Percentiles rank a stretch among this genome's conserved stretches.
phyloP scores from a whole-genome alignment of 2,888 invertebrate species.

The Xestia c-nigrum region DNA sequence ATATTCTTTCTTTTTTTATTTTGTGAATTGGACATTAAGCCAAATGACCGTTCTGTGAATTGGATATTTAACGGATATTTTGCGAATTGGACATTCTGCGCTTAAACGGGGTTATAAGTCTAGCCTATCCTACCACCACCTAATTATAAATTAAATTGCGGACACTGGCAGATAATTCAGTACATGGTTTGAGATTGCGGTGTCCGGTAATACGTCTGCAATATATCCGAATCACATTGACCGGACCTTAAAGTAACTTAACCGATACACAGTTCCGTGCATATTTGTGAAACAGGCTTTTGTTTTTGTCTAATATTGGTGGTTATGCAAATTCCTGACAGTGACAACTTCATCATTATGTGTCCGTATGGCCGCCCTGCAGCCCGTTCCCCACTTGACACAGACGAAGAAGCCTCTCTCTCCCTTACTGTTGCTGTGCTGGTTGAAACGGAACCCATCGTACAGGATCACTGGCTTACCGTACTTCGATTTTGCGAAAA shows the following conservation, averaged over 20 bases:
- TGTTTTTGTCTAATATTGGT: slow-evolving; percentile 8
- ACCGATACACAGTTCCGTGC: not conserved
- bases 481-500: slow-evolving; percentile 68
- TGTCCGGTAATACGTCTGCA: not conserved
- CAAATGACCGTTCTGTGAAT: too few species aligned
- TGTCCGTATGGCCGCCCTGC: slow-evolving; percentile 74
- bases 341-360: slow-evolving; percentile 53
- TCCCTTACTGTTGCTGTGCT: slow-evolving; percentile 69
- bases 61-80: too few species aligned
- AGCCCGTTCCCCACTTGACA: slow-evolving; percentile 73
- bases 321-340: slow-evolving; percentile 52
- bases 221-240: not conserved
- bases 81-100: too few species aligned
- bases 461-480: slow-evolving; percentile 73
- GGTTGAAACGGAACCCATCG: slow-evolving; percentile 69
- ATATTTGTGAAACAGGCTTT: too few species aligned
- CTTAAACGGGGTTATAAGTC: not conserved
- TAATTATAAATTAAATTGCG: not conserved
- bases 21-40: too few species aligned
- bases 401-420: slow-evolving; percentile 71
- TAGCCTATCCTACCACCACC: not conserved
- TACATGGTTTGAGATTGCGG: not conserved
- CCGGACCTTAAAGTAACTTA: not conserved
- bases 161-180: not conserved
- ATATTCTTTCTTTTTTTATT: too few species aligned